Conservation (phyloP, 2,113 vertebrate genomes). For the Xenopus borealis region DNA sequence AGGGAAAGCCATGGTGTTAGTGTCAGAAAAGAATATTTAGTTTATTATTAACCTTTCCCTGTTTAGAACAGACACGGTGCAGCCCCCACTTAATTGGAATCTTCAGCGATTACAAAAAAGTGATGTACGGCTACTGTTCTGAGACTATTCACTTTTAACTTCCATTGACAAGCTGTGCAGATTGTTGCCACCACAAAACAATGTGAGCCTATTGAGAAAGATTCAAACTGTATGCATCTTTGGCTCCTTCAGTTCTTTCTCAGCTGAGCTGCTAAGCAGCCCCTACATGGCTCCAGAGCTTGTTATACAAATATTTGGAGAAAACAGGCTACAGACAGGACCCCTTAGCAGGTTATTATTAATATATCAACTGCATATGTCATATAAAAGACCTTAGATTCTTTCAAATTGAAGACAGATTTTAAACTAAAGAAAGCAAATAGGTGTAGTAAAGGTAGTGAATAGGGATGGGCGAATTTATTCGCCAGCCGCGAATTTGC, state of each 20-base stretch:
- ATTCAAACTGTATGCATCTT: conserved; percentile 29
- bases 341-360: no score
- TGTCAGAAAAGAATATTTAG: conserved; percentile 52
- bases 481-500: no score
- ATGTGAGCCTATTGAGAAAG: conserved; percentile 24
- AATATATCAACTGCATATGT: no score
- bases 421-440: no score
- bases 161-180: conserved; percentile 46
- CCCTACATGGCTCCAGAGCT: no score
- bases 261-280: no score
- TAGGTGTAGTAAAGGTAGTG: no score
- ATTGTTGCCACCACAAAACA: conserved; percentile 29
- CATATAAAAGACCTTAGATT: no score
- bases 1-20: conserved; percentile 13
- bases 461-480: no score
- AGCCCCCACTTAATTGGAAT: conserved; percentile 69
- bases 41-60: conserved; percentile 57
- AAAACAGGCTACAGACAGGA: no score
- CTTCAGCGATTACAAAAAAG: conserved; percentile 51
- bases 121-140: conserved; percentile 35
- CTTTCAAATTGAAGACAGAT: no score
- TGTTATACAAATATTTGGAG: no score
- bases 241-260: conserved; percentile 9
- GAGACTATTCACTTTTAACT: conserved; percentile 49
- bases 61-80: conserved; percentile 53